Evolutionary conservation across 2,888 invertebrate species (phyloP).

Genomic region (Tricholauxania praeusta): DNA sequence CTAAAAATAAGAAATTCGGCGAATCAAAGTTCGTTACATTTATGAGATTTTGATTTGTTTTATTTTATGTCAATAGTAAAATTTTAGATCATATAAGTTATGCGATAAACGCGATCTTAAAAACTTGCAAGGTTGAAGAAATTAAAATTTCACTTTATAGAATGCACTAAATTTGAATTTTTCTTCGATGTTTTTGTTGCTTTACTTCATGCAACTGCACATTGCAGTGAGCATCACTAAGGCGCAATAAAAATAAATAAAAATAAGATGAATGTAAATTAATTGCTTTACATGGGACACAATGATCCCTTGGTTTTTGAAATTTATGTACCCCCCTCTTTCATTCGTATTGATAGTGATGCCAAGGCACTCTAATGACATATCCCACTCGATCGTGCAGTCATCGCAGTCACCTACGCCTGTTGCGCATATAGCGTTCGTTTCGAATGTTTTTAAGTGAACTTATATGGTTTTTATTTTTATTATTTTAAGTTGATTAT

Average conservation of each 20-base stretch:
- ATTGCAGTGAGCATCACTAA: background rate
- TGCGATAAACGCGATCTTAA: no score
- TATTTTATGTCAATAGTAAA: no score
- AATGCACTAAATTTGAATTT: no score
- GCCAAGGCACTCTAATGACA: no score
- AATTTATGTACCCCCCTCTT: background rate
- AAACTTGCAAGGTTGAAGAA: no score
- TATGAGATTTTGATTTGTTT: no score
- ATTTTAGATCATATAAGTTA: no score
- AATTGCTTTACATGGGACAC: background rate
- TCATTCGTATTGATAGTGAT: no score
- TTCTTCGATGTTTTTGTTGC: no score
- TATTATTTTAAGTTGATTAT: slow-evolving; percentile 10
- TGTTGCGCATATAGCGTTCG: background rate
- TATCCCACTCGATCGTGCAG: background rate
- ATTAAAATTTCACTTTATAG: no score
- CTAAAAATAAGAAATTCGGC: slow-evolving; percentile 8
- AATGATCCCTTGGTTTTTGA: background rate
- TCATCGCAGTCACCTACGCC: slow-evolving; percentile 3
- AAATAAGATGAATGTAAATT: background rate
- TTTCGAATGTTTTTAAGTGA: background rate
- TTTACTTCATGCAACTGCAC: no score
- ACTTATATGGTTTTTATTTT: slow-evolving; percentile 1
- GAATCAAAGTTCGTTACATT: no score
- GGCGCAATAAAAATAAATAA: slow-evolving; percentile 12